Base-by-base conservation (phyloP, 2,113 vertebrate genomes). In the Thomomys bottae region DNA sequence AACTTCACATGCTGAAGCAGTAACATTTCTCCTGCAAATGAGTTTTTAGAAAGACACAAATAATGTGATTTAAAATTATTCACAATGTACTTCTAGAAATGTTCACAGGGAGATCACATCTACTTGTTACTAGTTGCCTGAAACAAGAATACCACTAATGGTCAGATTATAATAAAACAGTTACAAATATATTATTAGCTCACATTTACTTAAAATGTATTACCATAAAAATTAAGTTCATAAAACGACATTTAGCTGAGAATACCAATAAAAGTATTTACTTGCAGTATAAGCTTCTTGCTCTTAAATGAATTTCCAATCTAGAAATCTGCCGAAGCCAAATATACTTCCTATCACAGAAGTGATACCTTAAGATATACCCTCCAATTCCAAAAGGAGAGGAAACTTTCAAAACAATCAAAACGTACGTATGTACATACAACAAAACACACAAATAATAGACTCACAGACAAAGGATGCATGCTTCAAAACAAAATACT, bases 1-100 rank as follows among this genome's bases (percentile, higher is more conserved):
- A 96, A 95, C 81, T 90, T 88, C 95, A 94, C 67, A 90, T 42
- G 68, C 63, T 93, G 87, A 92, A 77, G 92, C 45, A 81, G 76
- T 67, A 73, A 89, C 83, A 96, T 89, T 83, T 89, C 10, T 92
- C 93, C 75, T 89, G 3, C 0, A 96, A 88, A 67, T 93, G 89
- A 90, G 80, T 92, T 85, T 61, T 77, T 77, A 38, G 49, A 89
- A 54, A 54, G 49, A 54, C 15, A 90, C 57, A 78, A 40, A 63
- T 75, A 79, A 84, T 45, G 57, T 72, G 30, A 54, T 83, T 76
- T 54, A 76, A 91, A 91, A 28, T 91, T 79, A 92, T 76, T 88
- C 75, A 83, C 57, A 64, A 94, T 42, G 72, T 64, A 40, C 18
- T 81, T 88, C 59, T 94, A 67, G 42, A 76, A 73, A 72, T 77